These are phyloP conservation scores for Sphaerodactylus townsendi DNA, from an alignment of 2,113 vertebrate genomes.

Conservation along the genomic window DNA sequence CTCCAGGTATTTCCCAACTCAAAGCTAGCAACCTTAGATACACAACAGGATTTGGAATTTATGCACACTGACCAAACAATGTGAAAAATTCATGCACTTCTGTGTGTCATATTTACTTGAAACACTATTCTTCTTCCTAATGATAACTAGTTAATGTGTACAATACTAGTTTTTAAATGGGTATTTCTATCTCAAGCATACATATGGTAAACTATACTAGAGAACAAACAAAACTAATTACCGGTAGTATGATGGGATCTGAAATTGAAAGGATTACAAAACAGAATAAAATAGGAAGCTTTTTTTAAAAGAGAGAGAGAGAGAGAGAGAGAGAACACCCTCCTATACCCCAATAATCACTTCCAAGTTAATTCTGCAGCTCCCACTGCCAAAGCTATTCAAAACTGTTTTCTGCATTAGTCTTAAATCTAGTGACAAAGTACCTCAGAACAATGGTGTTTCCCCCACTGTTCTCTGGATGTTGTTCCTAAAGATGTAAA, in stretches of 20 bases:
- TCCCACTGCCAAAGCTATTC: not conserved
- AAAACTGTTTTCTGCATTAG: not conserved
- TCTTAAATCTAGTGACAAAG: not conserved
- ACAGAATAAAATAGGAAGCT: not conserved
- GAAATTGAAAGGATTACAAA: not conserved
- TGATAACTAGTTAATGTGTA: too few relatives aligned
- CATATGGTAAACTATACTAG: too few relatives aligned
- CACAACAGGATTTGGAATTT: not conserved
- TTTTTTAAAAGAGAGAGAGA: too few relatives aligned
- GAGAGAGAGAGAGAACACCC: too few relatives aligned
- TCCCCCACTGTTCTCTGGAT: too few relatives aligned
- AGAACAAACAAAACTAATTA: not conserved
- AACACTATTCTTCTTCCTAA: too few relatives aligned
- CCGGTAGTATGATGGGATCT: not conserved
- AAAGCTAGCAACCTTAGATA: not conserved
- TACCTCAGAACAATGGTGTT: not conserved
- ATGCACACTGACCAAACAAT: not conserved
- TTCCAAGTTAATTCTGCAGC: not conserved
- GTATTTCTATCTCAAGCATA: too few relatives aligned
- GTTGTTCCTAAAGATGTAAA: too few relatives aligned
- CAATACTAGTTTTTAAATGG: too few relatives aligned
- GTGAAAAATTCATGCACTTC: not conserved
- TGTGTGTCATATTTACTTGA: not conserved
- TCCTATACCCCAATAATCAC: too few relatives aligned
- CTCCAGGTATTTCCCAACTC: too few relatives aligned